A percentile compares a stretch with the other conserved stretches of the same genome.
Evolutionary conservation across 2,113 vertebrate genomes (phyloP).

Genomic region (Clarias magur): DNA sequence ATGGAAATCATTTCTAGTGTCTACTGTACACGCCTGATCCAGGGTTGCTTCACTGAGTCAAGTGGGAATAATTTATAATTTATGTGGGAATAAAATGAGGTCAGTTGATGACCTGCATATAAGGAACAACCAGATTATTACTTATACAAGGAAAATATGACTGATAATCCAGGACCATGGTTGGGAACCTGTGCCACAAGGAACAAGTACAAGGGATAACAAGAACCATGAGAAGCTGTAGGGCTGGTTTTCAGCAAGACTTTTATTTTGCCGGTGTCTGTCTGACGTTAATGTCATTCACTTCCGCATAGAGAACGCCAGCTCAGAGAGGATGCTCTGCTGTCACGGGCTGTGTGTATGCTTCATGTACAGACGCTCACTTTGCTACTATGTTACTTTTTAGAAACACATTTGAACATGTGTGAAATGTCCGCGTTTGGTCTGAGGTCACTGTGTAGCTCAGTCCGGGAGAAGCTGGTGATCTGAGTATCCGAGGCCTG

Average conservation of each 20-base stretch:
- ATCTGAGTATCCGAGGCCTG: background rate
- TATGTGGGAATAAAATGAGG: too few relatives aligned
- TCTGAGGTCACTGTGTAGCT: background rate
- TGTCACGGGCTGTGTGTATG: background rate
- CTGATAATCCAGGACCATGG: too few relatives aligned
- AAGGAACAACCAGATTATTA: too few relatives aligned
- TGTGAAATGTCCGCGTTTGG: background rate
- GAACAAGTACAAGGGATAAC: background rate
- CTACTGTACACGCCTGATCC: too few relatives aligned
- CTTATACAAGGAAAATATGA: too few relatives aligned
- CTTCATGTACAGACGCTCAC: too few relatives aligned
- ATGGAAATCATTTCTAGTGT: too few relatives aligned
- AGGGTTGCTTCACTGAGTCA: too few relatives aligned
- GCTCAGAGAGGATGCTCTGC: conserved; percentile 1
- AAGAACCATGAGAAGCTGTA: too few relatives aligned
- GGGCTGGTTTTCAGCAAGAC: background rate
- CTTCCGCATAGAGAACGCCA: background rate
- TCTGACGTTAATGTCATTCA: background rate
- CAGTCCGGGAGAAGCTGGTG: background rate
- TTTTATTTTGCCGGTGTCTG: background rate
- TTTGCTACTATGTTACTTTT: too few relatives aligned
- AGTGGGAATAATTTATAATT: too few relatives aligned
- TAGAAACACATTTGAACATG: background rate
- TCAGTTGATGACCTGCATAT: too few relatives aligned
- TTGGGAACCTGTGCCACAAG: background rate